These are phyloP conservation scores for Heterohyrax brucei DNA, from an alignment of 2,797 vertebrate species.

Conservation along the genomic window DNA sequence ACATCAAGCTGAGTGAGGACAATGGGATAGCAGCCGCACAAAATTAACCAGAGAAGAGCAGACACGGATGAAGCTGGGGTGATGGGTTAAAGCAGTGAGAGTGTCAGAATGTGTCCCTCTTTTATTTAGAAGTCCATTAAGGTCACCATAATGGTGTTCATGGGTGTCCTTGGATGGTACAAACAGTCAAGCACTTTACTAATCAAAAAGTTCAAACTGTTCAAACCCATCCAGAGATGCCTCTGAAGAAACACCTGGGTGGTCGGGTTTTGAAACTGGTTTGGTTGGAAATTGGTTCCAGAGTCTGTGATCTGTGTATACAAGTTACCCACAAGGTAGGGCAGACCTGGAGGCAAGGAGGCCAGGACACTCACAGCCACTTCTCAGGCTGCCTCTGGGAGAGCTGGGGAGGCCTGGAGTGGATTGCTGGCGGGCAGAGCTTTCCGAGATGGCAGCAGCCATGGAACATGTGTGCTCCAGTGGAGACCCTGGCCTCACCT, in stretches of 20 bases:
- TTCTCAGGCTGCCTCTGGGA: not conserved
- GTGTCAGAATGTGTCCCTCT: not conserved
- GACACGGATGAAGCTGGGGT: not conserved
- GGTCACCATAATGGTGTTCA: not conserved
- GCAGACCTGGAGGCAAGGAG: not conserved
- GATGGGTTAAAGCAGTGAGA: not conserved
- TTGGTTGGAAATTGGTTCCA: not conserved
- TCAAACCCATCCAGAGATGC: not conserved
- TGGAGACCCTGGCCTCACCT: not conserved
- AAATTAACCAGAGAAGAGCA: not conserved
- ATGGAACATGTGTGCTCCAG: fast-evolving
- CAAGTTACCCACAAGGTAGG: not conserved
- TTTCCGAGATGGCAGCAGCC: not conserved
- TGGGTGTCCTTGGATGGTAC: not conserved
- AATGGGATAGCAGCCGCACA: fast-evolving
- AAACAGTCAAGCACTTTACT: not conserved
- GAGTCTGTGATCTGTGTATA: not conserved
- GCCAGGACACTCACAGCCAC: not conserved
- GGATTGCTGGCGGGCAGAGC: not conserved
- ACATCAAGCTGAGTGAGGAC: not conserved
- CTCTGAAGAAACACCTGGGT: too few relatives aligned
- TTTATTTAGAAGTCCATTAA: not conserved
- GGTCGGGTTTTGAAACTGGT: not conserved
- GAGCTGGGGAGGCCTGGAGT: not conserved
- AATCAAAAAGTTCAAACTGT: not conserved